Conservation (phyloP, 2,888 invertebrate genomes). For the Fabriciana adippe region DNA sequence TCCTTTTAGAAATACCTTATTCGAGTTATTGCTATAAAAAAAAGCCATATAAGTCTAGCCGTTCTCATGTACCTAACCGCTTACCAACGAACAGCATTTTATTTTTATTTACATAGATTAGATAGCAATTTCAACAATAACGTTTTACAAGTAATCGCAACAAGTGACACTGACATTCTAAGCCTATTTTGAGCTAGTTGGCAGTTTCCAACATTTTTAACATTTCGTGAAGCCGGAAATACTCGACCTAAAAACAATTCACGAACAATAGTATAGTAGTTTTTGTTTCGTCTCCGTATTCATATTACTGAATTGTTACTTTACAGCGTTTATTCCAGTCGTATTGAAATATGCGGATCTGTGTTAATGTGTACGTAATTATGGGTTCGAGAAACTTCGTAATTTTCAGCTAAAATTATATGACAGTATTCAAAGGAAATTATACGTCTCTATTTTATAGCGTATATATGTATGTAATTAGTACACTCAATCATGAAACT, state of each 20-base stretch:
- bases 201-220: constrained; percentile 30
- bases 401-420: neutral
- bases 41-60: too few species aligned
- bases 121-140: constrained; percentile 5
- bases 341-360: constrained; percentile 20
- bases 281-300: constrained; percentile 31
- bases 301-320: constrained; percentile 24
- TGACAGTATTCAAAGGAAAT: neutral
- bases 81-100: too few species aligned
- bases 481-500: neutral
- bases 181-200: constrained; percentile 27
- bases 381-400: constrained; percentile 21
- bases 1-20: too few species aligned
- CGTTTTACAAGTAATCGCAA: constrained; percentile 12
- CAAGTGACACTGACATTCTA: constrained; percentile 25
- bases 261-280: constrained; percentile 34
- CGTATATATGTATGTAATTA: neutral
- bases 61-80: too few species aligned
- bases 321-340: constrained; percentile 26
- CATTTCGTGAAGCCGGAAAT: constrained; percentile 30
- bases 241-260: constrained; percentile 36
- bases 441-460: constrained; percentile 5
- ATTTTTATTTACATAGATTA: neutral
- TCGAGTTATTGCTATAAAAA: too few species aligned
- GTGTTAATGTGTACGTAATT: constrained; percentile 24